Evolutionary conservation across 2,888 invertebrate species (phyloP).

Genomic region (Gari tellinella): DNA sequence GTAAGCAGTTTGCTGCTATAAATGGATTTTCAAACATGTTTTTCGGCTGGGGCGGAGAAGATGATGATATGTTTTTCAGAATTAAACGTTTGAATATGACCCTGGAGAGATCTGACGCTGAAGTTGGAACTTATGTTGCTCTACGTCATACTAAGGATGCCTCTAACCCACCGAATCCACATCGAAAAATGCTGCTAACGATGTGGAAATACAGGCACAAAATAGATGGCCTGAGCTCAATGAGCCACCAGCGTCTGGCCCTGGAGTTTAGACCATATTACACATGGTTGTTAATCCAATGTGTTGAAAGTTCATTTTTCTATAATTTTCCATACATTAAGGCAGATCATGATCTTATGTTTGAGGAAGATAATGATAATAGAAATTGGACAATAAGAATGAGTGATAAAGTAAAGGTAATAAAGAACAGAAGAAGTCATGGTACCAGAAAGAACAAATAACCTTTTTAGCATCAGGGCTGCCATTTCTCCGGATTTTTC

Average conservation of each 20-base stretch:
- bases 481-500: too few species aligned
- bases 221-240: conserved; percentile 25
- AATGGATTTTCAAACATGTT: too few species aligned
- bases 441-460: too few species aligned
- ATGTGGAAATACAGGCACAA: conserved; percentile 13
- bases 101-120: conserved; percentile 12
- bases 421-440: too few species aligned
- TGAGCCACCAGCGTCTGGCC: conserved; percentile 22
- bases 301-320: conserved; percentile 27
- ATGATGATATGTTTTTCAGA: conserved; percentile 8
- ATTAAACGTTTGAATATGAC: conserved; percentile 10
- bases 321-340: conserved; percentile 11
- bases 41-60: too few species aligned
- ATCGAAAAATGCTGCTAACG: conserved; percentile 10
- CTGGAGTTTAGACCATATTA: conserved; percentile 33
- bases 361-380: not conserved
- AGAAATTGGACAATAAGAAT: too few species aligned
- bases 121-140: conserved; percentile 32
- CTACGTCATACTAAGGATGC: conserved; percentile 19
- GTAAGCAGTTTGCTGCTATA: too few species aligned
- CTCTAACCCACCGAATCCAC: conserved; percentile 38
- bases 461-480: too few species aligned
- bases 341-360: conserved; percentile 15
- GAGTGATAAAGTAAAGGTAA: too few species aligned
- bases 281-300: conserved; percentile 31